Percentiles rank a stretch among this genome's conserved stretches.
phyloP scores from a whole-genome alignment of 2,888 invertebrate species.

The Mesoligia furuncula region DNA sequence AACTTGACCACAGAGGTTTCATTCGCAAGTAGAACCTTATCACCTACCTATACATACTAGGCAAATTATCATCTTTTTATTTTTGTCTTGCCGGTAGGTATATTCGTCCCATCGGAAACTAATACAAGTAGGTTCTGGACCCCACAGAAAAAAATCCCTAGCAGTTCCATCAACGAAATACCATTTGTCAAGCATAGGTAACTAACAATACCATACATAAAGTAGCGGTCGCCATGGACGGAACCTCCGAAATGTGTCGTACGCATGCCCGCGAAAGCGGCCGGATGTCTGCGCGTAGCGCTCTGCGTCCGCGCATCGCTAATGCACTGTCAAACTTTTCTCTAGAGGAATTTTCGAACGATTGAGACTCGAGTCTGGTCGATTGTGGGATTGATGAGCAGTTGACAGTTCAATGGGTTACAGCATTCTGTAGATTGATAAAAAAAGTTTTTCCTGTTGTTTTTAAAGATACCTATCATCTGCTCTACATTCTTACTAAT shows the following conservation, averaged over 20 bases:
- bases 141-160: neutral
- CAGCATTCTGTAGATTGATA: too few species aligned
- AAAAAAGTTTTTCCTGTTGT: too few species aligned
- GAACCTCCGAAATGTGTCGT: conserved; percentile 61
- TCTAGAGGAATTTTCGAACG: conserved; percentile 81
- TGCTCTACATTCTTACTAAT: too few species aligned
- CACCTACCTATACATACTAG: too few species aligned
- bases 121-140: neutral
- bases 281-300: conserved; percentile 85
- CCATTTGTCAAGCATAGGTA: neutral
- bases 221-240: conserved; percentile 21
- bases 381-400: neutral
- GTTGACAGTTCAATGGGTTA: neutral
- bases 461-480: neutral
- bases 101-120: neutral
- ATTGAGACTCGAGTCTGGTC: conserved; percentile 49
- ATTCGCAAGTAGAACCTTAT: too few species aligned
- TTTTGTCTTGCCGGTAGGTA: neutral
- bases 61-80: neutral
- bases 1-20: too few species aligned
- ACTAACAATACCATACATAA: conserved; percentile 7
- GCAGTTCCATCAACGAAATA: neutral
- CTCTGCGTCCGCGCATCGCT: conserved; percentile 80
- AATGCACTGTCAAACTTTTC: conserved; percentile 86
- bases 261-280: conserved; percentile 79